Percentiles rank a stretch among this genome's conserved stretches.
phyloP scores from a whole-genome alignment of 2,113 vertebrate genomes.

The Oryzias woworae region DNA sequence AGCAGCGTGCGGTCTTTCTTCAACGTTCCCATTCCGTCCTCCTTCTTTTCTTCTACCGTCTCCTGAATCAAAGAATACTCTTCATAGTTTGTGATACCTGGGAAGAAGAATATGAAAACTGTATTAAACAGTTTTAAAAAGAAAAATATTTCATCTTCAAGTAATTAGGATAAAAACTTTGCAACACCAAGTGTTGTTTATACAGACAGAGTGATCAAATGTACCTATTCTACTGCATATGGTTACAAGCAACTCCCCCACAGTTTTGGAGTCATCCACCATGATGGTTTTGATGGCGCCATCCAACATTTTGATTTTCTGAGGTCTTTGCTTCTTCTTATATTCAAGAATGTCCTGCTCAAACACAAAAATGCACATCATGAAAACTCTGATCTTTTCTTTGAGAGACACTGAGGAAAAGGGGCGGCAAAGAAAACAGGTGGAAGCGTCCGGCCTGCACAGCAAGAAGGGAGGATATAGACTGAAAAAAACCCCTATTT shows the following conservation, averaged over 20 bases:
- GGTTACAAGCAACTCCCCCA: conserved; percentile 95
- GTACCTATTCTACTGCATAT: conserved; percentile 98
- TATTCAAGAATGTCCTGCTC: conserved; percentile 94
- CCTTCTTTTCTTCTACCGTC: conserved; percentile 90
- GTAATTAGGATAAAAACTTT: too few relatives aligned
- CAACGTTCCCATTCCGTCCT: conserved; percentile 91
- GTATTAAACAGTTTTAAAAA: too few relatives aligned
- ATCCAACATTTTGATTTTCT: conserved; percentile 98
- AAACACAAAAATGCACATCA: conserved; percentile 21
- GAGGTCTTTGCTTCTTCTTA: conserved; percentile 97
- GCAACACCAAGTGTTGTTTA: background rate
- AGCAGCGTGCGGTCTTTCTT: conserved; percentile 93
- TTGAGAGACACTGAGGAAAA: conserved; percentile 14
- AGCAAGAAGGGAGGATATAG: conserved; percentile 40
- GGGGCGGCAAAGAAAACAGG: conserved; percentile 37
- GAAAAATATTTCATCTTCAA: too few relatives aligned
- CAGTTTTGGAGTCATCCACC: conserved; percentile 98
- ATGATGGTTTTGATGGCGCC: conserved; percentile 97
- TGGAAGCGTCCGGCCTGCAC: conserved; percentile 44
- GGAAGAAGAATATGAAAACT: background rate
- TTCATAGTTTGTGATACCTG: conserved; percentile 99
- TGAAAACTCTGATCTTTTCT: conserved; percentile 2
- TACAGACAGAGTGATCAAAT: background rate
- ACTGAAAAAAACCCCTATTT: conserved; percentile 60
- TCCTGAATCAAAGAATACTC: conserved; percentile 98